Conservation (phyloP, 2,888 invertebrate species). For the Harmothoe impar region DNA sequence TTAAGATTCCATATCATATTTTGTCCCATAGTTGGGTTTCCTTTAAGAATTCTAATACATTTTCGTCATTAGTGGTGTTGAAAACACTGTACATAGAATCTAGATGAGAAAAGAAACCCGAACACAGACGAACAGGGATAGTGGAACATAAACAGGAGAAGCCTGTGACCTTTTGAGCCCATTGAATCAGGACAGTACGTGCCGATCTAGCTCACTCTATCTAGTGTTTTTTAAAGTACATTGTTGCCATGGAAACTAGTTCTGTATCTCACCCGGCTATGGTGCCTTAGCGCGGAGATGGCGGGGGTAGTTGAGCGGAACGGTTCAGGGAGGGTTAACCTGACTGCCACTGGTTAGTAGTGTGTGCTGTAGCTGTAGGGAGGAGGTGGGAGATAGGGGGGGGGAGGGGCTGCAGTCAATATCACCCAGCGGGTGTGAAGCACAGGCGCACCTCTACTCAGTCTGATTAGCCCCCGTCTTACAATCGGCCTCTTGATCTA, state of each 20-base stretch:
- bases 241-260: conserved; percentile 35
- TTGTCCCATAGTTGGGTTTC: too few relatives aligned
- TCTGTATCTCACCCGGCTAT: neutral
- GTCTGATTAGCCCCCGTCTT: neutral
- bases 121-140: too few relatives aligned
- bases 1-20: too few relatives aligned
- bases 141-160: too few relatives aligned
- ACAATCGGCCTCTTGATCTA: too few relatives aligned
- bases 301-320: neutral
- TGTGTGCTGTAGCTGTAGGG: conserved; percentile 9
- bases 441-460: neutral
- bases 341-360: neutral
- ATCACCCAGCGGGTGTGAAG: neutral
- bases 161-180: too few relatives aligned
- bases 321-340: conserved; percentile 41
- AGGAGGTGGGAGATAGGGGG: neutral
- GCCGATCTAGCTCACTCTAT: neutral
- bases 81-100: too few relatives aligned
- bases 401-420: neutral
- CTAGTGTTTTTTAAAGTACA: neutral
- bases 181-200: neutral
- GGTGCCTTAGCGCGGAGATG: conserved; percentile 41
- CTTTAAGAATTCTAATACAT: too few relatives aligned
- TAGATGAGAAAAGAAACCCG: too few relatives aligned
- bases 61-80: too few relatives aligned